phyloP scores from a whole-genome alignment of 2,797 vertebrate genomes.

The Oceanodroma leucorhoa region DNA sequence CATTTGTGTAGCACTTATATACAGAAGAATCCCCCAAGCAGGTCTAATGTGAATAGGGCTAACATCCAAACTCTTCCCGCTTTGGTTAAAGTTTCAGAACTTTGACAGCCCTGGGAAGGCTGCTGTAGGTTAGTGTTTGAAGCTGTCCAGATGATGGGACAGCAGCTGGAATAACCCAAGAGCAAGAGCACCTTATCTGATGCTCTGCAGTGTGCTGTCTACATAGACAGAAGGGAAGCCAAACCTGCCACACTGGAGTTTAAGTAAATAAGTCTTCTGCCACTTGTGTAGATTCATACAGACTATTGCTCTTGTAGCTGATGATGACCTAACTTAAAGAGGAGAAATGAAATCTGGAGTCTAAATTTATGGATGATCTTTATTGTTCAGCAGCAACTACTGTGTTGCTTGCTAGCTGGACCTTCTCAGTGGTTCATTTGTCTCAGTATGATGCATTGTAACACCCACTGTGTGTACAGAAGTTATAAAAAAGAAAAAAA shows the following conservation, averaged over 20 bases:
- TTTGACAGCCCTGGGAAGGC: neutral
- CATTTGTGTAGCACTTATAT: neutral
- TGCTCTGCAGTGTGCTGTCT: neutral
- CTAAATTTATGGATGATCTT: neutral
- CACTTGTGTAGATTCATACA: neutral
- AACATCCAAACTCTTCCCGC: neutral
- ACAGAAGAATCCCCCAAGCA: neutral
- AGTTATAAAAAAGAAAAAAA: neutral
- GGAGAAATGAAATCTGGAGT: neutral
- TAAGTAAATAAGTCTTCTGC: neutral
- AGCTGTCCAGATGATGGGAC: neutral
- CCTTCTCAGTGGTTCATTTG: neutral
- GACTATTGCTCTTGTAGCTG: neutral
- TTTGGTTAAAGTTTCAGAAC: neutral
- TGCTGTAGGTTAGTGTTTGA: neutral
- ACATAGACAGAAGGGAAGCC: neutral
- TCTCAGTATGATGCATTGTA: neutral
- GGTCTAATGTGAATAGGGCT: neutral
- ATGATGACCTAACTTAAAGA: neutral
- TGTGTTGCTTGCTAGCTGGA: neutral
- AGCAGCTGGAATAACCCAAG: neutral
- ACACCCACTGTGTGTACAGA: neutral
- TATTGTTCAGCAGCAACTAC: neutral
- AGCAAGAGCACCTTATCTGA: neutral
- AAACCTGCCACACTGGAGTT: neutral